Evolutionary conservation across 2,113 vertebrate species (phyloP).

Genomic region (Antechinus flavipes): DNA sequence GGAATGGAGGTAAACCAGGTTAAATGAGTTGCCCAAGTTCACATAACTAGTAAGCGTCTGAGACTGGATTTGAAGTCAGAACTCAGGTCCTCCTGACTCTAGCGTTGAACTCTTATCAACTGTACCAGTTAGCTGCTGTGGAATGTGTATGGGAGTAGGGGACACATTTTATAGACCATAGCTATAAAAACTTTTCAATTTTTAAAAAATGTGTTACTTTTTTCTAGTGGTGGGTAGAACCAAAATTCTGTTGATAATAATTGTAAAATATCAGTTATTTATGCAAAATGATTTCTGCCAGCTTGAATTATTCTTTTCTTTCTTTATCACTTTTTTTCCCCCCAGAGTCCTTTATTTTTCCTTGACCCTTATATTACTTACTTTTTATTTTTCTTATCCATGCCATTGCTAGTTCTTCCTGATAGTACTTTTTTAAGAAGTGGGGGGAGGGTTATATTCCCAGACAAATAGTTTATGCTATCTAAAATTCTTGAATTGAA

Average conservation of each 20-base stretch:
- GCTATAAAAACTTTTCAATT: slow-evolving; percentile 40
- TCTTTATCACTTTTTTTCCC: no score
- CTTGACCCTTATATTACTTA: not conserved
- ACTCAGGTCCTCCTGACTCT: not conserved
- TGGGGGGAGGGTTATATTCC: not conserved
- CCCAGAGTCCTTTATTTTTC: not conserved
- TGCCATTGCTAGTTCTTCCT: not conserved
- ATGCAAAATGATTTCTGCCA: slow-evolving; percentile 14
- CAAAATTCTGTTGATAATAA: slow-evolving; percentile 55
- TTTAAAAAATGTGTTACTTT: not conserved
- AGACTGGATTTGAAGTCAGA: not conserved
- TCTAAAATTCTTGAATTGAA: not conserved
- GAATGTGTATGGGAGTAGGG: no score
- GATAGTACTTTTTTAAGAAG: not conserved
- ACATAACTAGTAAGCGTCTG: not conserved
- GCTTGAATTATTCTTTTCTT: not conserved
- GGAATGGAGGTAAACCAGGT: not conserved
- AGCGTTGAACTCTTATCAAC: not conserved
- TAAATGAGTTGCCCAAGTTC: not conserved
- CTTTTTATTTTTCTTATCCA: not conserved
- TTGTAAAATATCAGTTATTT: not conserved
- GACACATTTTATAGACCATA: slow-evolving; percentile 6
- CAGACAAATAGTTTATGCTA: not conserved
- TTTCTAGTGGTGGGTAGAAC: slow-evolving; percentile 14
- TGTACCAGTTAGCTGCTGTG: no score